These are phyloP conservation scores for Latheticus oryzae DNA, from an alignment of 2,888 invertebrate genomes.

Conservation along the genomic window DNA sequence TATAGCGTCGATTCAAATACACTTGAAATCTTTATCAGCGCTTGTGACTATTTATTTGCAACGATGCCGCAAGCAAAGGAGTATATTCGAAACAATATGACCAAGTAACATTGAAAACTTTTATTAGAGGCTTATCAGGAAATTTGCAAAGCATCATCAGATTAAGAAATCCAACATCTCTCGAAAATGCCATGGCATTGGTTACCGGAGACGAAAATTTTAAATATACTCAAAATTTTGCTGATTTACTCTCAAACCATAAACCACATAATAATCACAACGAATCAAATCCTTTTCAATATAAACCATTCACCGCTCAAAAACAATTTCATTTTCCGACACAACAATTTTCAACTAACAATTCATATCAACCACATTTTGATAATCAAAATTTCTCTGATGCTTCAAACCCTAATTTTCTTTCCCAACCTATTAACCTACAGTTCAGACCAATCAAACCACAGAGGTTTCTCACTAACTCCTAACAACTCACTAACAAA, in stretches of 20 bases:
- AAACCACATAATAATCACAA: constrained; percentile 4
- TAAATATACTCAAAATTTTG: constrained; percentile 16
- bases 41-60: constrained; percentile 6
- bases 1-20: constrained; percentile 25
- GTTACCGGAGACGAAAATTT: constrained; percentile 41
- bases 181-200: constrained; percentile 33
- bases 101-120: constrained; percentile 22
- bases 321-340: no score
- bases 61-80: constrained; percentile 1
- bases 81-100: constrained; percentile 29
- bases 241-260: background rate
- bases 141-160: constrained; percentile 31
- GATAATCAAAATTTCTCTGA: no score
- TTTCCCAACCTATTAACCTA: no score
- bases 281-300: background rate
- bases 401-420: no score
- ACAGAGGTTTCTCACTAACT: no score
- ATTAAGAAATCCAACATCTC: constrained; percentile 34
- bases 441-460: no score
- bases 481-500: no score
- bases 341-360: no score
- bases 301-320: no score
- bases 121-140: constrained; percentile 24
- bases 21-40: constrained; percentile 5
- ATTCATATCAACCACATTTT: no score